Conservation (phyloP, 2,797 vertebrate species). For the Passerculus sandwichensis region DNA sequence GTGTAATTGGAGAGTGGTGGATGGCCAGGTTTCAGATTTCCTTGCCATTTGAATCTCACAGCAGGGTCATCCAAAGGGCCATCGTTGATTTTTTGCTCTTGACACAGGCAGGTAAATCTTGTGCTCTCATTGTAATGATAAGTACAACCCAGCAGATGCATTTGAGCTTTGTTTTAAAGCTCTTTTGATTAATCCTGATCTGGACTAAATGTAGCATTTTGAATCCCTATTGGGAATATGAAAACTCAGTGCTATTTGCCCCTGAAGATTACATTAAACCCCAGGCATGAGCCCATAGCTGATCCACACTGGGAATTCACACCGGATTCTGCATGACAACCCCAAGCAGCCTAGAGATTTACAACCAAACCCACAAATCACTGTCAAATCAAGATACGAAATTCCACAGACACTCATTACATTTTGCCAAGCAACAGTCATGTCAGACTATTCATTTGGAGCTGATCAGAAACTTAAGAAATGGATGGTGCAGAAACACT, state of each 20-base stretch:
- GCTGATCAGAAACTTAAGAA: background rate
- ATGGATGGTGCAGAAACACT: background rate
- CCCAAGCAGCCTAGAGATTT: background rate
- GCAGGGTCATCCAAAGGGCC: slow-evolving; percentile 5
- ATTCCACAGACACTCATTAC: background rate
- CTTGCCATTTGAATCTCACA: background rate
- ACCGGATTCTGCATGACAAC: background rate
- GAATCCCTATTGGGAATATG: background rate
- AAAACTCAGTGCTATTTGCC: background rate
- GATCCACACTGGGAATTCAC: background rate
- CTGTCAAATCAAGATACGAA: background rate
- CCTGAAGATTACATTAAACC: background rate
- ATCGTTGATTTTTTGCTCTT: background rate
- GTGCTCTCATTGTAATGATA: background rate
- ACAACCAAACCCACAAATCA: background rate
- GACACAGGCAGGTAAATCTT: background rate
- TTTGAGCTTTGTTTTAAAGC: background rate
- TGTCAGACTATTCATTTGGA: background rate
- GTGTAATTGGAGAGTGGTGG: background rate
- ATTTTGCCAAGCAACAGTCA: background rate
- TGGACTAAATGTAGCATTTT: background rate
- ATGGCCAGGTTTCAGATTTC: background rate
- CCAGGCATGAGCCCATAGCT: fast-evolving
- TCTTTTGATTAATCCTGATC: background rate
- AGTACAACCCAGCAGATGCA: background rate